Evolutionary conservation across 2,888 invertebrate species (phyloP).

Genomic region (Brachypterus glaber): DNA sequence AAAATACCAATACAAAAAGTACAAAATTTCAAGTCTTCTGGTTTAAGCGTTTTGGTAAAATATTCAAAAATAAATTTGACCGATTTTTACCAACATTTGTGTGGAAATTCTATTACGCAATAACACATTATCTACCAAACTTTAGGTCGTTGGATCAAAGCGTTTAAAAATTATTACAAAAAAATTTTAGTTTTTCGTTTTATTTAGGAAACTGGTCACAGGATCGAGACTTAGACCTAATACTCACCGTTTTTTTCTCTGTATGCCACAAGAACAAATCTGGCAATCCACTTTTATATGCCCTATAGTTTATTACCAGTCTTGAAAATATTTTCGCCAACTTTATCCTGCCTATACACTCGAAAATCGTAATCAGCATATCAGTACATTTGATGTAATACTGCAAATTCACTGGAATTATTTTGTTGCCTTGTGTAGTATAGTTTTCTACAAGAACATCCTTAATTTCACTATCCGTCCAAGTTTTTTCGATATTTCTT

Average conservation of each 20-base stretch:
- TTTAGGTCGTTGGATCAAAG: no score
- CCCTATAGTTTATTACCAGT: constrained; percentile 50
- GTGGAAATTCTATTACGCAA: no score
- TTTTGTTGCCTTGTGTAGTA: no score
- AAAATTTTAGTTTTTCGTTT: no score
- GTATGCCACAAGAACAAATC: constrained; percentile 73
- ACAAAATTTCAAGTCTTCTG: no score
- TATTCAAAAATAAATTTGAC: constrained; percentile 2
- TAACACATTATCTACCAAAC: no score
- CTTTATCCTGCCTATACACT: constrained; percentile 46
- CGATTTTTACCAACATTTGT: no score
- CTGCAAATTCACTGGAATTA: no score
- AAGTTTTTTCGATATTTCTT: constrained; percentile 33
- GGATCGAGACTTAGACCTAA: constrained; percentile 9
- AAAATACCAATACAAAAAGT: no score
- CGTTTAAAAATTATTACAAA: no score
- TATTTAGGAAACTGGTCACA: no score
- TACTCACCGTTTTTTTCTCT: constrained; percentile 41
- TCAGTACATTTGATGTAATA: constrained; percentile 30
- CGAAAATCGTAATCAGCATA: constrained; percentile 39
- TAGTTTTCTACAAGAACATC: constrained; percentile 28
- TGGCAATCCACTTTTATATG: constrained; percentile 66
- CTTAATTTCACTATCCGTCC: constrained; percentile 39
- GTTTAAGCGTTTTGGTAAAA: no score
- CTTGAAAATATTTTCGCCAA: constrained; percentile 51